Conservation (phyloP, 2,113 vertebrate species). For the Struthidea cinerea region DNA sequence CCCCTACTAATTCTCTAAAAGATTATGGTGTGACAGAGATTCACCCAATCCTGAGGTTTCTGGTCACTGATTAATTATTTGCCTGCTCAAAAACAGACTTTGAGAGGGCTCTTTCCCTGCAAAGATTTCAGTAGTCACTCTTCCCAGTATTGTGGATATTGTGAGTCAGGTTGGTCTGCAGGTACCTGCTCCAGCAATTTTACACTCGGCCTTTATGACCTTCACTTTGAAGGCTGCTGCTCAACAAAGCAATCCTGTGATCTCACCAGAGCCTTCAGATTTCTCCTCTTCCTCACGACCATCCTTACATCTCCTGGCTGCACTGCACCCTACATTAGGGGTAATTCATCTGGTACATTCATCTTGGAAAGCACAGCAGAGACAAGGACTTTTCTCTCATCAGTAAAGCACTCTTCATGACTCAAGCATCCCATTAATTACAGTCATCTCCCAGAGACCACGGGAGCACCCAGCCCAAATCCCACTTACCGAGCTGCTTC, state of each 20-base stretch:
- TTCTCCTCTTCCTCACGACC: background rate
- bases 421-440: background rate
- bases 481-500: conserved; percentile 75
- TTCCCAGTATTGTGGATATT: background rate
- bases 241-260: background rate
- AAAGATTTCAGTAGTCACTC: background rate
- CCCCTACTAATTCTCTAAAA: background rate
- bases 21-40: background rate
- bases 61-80: background rate
- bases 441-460: background rate
- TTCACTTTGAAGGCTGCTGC: background rate
- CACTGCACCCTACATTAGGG: background rate
- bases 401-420: background rate
- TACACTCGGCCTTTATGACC: background rate
- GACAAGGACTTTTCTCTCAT: background rate
- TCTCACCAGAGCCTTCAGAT: background rate
- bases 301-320: background rate
- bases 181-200: background rate
- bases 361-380: background rate
- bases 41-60: background rate
- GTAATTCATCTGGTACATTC: background rate
- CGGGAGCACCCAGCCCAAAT: fast-evolving
- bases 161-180: background rate
- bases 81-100: background rate
- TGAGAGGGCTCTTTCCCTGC: background rate